A percentile compares a stretch with the other conserved stretches of the same genome.
Conservation (phyloP, 1,140 invertebrate species). For the Leguminivora glycinivorella region DNA sequence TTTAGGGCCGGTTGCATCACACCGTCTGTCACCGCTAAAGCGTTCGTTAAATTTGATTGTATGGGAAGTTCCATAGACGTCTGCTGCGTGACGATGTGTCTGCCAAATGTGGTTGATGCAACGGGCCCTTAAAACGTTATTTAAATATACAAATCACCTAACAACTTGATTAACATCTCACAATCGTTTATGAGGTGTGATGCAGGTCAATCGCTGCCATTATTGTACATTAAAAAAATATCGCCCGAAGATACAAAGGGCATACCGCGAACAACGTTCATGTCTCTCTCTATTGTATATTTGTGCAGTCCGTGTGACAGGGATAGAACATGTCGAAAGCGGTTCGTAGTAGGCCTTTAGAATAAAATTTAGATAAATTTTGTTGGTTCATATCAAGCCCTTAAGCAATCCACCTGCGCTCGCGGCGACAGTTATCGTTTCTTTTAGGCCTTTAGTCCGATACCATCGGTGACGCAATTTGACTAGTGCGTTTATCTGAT, state of each 20-base stretch:
- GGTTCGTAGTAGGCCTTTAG: too few relatives aligned
- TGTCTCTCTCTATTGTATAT: too few relatives aligned
- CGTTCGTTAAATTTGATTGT: too few relatives aligned
- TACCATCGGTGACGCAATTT: constrained; percentile 20
- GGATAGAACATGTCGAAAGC: too few relatives aligned
- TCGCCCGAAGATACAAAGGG: constrained; percentile 1
- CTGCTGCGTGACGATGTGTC: too few relatives aligned
- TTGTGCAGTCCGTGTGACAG: too few relatives aligned
- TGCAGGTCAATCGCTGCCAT: neutral
- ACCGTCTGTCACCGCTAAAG: too few relatives aligned
- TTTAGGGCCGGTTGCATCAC: too few relatives aligned
- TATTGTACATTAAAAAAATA: constrained; percentile 1
- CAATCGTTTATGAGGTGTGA: neutral
- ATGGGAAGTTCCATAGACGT: too few relatives aligned
- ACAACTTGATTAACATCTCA: neutral
- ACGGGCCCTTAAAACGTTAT: neutral
- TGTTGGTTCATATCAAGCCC: constrained; percentile 10
- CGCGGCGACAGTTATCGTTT: constrained; percentile 2
- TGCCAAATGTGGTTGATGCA: too few relatives aligned
- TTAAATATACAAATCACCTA: neutral
- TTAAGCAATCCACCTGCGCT: neutral
- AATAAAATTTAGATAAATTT: neutral
- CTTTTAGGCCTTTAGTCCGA: neutral
- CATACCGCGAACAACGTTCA: too few relatives aligned
- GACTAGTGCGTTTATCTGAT: constrained; percentile 12